Evolutionary conservation across 1,140 invertebrate species (phyloP).

Genomic region (Ostrea denselamellosa): DNA sequence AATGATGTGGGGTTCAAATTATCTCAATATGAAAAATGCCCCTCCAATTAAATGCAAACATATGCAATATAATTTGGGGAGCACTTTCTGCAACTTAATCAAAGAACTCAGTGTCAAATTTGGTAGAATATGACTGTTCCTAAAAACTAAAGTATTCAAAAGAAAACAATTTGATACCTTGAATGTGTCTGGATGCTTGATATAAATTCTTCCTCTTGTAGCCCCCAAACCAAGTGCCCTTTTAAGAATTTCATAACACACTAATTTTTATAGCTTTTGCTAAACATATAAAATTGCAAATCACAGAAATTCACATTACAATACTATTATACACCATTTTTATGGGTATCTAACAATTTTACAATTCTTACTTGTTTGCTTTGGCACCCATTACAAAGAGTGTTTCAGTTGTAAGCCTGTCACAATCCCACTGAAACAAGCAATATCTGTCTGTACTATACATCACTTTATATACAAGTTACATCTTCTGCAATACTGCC

Average conservation of each 20-base stretch:
- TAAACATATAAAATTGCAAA: background rate
- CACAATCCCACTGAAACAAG: slow-evolving; percentile 84
- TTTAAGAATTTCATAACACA: slow-evolving; percentile 58
- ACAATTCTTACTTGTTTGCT: slow-evolving; percentile 81
- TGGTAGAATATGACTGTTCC: no score
- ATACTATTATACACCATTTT: background rate
- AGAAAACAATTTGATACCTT: slow-evolving; percentile 73
- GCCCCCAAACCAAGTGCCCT: slow-evolving; percentile 88
- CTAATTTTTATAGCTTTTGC: background rate
- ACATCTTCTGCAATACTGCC: no score
- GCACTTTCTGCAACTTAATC: no score
- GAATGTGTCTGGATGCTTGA: slow-evolving; percentile 88
- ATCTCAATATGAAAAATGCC: no score
- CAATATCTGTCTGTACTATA: background rate
- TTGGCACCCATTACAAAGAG: slow-evolving; percentile 88
- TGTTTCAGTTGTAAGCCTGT: slow-evolving; percentile 84
- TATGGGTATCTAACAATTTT: background rate
- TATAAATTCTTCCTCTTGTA: slow-evolving; percentile 87
- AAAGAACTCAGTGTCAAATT: no score
- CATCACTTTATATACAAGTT: no score
- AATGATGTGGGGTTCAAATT: no score
- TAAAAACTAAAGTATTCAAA: background rate
- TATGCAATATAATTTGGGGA: no score
- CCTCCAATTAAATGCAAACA: no score
- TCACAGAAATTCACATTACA: background rate